phyloP scores from a whole-genome alignment of 1,140 invertebrate species.

The Aphelinus atriplicis region DNA sequence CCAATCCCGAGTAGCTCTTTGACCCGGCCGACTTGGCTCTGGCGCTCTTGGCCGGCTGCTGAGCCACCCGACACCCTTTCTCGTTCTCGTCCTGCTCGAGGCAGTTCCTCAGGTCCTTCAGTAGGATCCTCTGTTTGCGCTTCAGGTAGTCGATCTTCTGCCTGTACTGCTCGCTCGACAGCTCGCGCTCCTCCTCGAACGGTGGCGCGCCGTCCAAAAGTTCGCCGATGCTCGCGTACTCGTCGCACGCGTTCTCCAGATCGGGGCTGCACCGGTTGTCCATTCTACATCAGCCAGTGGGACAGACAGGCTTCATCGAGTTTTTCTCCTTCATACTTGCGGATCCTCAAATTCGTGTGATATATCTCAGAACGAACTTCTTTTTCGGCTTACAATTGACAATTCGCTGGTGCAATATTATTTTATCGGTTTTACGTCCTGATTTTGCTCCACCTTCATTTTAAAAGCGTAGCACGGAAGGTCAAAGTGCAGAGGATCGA shows the following conservation, averaged over 20 bases:
- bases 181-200: constrained; percentile 74
- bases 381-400: too few relatives aligned
- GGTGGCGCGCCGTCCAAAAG: constrained; percentile 76
- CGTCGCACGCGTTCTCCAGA: constrained; percentile 39
- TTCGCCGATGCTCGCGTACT: constrained; percentile 42
- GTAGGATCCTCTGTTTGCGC: constrained; percentile 71
- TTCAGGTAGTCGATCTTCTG: constrained; percentile 72
- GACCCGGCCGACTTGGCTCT: too few relatives aligned
- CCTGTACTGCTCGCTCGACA: constrained; percentile 75
- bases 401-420: too few relatives aligned
- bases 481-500: too few relatives aligned
- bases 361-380: too few relatives aligned
- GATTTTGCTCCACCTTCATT: too few relatives aligned
- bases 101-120: constrained; percentile 66
- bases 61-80: constrained; percentile 30
- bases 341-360: too few relatives aligned
- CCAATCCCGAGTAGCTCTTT: not conserved
- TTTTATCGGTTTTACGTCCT: too few relatives aligned
- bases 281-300: not conserved
- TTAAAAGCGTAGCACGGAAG: too few relatives aligned
- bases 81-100: constrained; percentile 59
- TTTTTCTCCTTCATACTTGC: too few relatives aligned
- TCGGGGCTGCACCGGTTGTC: constrained; percentile 31
- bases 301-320: too few relatives aligned
- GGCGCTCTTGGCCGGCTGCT: not conserved